phyloP scores from a whole-genome alignment of 2,888 invertebrate species.

The Sylvicola fuscatus region DNA sequence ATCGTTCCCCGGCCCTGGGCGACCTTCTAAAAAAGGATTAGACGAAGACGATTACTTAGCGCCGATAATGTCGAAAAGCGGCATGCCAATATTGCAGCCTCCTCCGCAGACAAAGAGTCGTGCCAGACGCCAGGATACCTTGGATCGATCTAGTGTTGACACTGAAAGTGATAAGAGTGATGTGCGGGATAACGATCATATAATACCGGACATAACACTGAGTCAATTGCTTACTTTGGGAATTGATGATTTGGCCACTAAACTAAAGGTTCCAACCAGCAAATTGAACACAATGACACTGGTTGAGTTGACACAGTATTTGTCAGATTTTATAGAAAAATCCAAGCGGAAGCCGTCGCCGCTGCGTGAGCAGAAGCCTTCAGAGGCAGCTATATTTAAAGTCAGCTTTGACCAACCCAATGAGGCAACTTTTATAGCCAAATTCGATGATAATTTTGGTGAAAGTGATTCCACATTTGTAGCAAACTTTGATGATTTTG shows the following conservation, averaged over 20 bases:
- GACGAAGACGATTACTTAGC: slow-evolving; percentile 50
- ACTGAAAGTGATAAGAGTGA: slow-evolving; percentile 19
- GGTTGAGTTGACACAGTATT: slow-evolving; percentile 64
- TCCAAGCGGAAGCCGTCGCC: slow-evolving; percentile 8
- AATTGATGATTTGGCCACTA: slow-evolving; percentile 56
- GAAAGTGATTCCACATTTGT: slow-evolving; percentile 33
- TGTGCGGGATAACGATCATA: slow-evolving; percentile 3
- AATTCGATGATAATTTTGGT: slow-evolving; percentile 44
- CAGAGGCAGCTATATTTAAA: slow-evolving; percentile 18
- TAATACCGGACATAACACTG: slow-evolving; percentile 47
- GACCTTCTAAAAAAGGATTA: slow-evolving; percentile 27
- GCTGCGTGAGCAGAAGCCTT: slow-evolving; percentile 7
- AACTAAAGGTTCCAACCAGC: slow-evolving; percentile 53
- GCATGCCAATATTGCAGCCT: slow-evolving; percentile 26
- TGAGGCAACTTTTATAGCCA: slow-evolving; percentile 28
- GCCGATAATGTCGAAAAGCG: slow-evolving; percentile 28
- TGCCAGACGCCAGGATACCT: not conserved
- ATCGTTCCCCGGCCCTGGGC: slow-evolving; percentile 26
- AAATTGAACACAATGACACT: slow-evolving; percentile 70
- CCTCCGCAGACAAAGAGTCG: slow-evolving; percentile 24
- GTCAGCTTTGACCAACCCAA: slow-evolving; percentile 21
- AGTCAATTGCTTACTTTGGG: slow-evolving; percentile 65
- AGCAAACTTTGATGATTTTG: slow-evolving; percentile 43
- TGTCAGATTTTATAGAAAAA: slow-evolving; percentile 36
- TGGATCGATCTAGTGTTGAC: slow-evolving; percentile 3